phyloP scores from a whole-genome alignment of 2,113 vertebrate species.

The Rhegmatorhina hoffmannsi region DNA sequence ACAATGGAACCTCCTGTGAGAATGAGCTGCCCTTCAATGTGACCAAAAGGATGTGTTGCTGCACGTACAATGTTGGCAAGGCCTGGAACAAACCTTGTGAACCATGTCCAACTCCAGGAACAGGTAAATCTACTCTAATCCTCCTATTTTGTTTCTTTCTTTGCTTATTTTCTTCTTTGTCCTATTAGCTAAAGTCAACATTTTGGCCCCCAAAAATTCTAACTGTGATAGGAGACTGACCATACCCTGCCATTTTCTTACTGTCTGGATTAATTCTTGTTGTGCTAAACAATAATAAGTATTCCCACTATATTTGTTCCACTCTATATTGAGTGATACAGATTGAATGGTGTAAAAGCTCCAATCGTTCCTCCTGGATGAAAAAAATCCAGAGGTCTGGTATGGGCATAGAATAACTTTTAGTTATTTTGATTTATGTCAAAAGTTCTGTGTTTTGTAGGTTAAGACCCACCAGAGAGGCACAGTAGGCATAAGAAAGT shows the following conservation, averaged over 20 bases:
- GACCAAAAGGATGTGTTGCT: slow-evolving; percentile 86
- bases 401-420: background rate
- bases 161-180: background rate
- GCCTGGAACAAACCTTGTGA: slow-evolving; percentile 88
- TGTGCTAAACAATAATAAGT: background rate
- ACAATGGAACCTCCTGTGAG: slow-evolving; percentile 83
- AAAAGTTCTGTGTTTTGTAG: background rate
- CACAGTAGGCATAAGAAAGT: background rate
- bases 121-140: slow-evolving; percentile 58
- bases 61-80: slow-evolving; percentile 85
- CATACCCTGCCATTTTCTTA: background rate
- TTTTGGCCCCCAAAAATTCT: background rate
- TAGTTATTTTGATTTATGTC: background rate
- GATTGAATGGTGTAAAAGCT: background rate
- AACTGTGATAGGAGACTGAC: background rate
- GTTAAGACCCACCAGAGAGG: background rate
- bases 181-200: background rate
- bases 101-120: slow-evolving; percentile 77
- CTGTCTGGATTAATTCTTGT: background rate
- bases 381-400: background rate
- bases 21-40: slow-evolving; percentile 84
- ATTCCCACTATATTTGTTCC: background rate
- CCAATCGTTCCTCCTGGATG: background rate
- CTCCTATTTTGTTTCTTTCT: background rate
- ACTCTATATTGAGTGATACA: background rate